Percentiles rank a stretch among this genome's conserved stretches.
Conservation (phyloP, 2,888 invertebrate species). For the Nemurella pictetii region DNA sequence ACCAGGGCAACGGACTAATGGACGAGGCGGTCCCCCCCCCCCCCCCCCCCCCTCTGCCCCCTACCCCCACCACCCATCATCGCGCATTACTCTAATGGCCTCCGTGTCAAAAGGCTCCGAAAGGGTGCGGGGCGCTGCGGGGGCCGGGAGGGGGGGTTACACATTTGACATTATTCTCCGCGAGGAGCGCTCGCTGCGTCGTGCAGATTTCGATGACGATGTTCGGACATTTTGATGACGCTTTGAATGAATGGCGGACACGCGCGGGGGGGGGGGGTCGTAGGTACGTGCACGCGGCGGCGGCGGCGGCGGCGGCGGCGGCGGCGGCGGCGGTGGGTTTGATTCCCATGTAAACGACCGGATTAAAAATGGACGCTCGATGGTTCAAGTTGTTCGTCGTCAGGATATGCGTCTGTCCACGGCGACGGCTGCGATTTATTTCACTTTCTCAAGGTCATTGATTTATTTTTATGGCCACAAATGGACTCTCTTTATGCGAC, state of each 20-base stretch:
- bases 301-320: too few relatives aligned
- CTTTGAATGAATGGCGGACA: neutral
- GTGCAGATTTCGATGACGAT: neutral
- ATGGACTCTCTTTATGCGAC: too few relatives aligned
- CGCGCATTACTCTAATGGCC: neutral
- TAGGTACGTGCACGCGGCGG: too few relatives aligned
- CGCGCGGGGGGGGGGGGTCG: neutral
- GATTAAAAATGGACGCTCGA: neutral
- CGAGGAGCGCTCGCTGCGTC: neutral
- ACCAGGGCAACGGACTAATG: slow-evolving; percentile 19
- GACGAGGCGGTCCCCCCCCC: slow-evolving; percentile 21
- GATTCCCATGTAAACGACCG: neutral
- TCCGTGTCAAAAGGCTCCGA: neutral
- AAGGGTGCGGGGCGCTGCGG: neutral
- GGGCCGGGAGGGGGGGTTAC: neutral
- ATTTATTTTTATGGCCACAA: too few relatives aligned
- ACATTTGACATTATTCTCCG: neutral
- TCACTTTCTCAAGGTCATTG: too few relatives aligned
- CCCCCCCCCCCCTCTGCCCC: slow-evolving; percentile 7
- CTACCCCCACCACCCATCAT: neutral
- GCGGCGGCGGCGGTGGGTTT: neutral
- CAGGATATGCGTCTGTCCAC: too few relatives aligned
- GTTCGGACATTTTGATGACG: neutral
- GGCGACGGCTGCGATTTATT: too few relatives aligned
- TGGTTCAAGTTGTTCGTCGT: too few relatives aligned